These are phyloP conservation scores for Scophthalmus maximus DNA, from an alignment of 2,113 vertebrate genomes.

Conservation along the genomic window DNA sequence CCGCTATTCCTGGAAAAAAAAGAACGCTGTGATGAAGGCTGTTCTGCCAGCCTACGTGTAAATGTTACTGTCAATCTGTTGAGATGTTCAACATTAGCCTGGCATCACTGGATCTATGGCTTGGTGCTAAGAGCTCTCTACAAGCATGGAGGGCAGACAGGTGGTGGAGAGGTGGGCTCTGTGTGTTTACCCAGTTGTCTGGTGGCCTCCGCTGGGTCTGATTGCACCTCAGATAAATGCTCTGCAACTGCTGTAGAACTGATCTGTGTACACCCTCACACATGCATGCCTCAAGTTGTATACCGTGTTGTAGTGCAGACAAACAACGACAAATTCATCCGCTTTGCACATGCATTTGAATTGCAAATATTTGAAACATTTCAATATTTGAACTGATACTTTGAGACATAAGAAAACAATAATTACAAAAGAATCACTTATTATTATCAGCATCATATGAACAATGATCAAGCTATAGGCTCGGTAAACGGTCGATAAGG, in stretches of 20 bases:
- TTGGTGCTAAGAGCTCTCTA: conserved; percentile 37
- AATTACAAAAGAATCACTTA: too few species aligned
- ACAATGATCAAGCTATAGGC: too few species aligned
- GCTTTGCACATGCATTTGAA: neutral
- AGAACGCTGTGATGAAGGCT: neutral
- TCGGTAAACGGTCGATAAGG: too few species aligned
- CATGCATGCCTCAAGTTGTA: conserved; percentile 17
- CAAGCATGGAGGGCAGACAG: conserved; percentile 43
- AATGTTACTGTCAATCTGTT: neutral
- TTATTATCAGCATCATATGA: too few species aligned
- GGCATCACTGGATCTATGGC: conserved; percentile 7
- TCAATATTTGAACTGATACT: too few species aligned
- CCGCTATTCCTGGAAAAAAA: neutral
- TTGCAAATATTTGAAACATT: neutral
- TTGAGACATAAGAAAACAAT: neutral
- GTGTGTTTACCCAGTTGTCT: conserved; percentile 75
- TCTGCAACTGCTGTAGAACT: conserved; percentile 25
- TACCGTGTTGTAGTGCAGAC: neutral
- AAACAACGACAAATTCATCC: too few species aligned
- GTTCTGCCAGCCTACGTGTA: neutral
- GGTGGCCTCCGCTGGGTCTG: conserved; percentile 31
- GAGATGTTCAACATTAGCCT: conserved; percentile 8
- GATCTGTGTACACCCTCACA: neutral
- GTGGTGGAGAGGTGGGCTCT: conserved; percentile 23
- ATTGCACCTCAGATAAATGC: conserved; percentile 31